Evolutionary conservation across 92 coral and sea anemone genomes (phyloP), one percentile per base, ranked within the genome.

Genomic region (Porites cylindrica): DNA sequence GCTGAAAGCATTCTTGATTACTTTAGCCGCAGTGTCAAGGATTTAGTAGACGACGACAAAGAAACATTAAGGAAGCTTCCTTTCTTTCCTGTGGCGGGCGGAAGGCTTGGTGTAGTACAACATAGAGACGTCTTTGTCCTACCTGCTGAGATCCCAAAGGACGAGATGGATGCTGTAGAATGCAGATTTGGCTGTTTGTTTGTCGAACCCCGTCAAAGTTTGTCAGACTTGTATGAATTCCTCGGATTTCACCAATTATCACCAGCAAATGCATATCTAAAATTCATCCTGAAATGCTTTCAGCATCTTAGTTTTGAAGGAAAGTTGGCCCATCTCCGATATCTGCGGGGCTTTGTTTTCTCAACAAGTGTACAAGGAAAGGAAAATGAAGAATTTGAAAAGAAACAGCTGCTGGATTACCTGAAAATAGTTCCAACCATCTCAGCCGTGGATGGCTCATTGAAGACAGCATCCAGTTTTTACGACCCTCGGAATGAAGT

Each of bases 401-500:
- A 47, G 17, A 3, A 10, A 47, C 26, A 16, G 5, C 56, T 84
- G 14, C 12, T 47, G 10, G 77, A 66, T 8, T 24, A 32, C 16
- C 74, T 90, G 26, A 12, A 2, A 17, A 32, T 10, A 38, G 63
- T 72, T 9, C 51, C 29, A 24, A 70, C 78, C 53, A 24, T 61
- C 43, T 65, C 56, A 14, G 8, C 66, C 9, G 59, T 47, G 64
- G 77, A 78, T 65, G 93, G 82, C 10, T 1, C 76, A 1, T 18
- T 82, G 29, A 66, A 12, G 58, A 83, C 26, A n/a, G 91, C 89
- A 12, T 82, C 86, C 51, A 65, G 77, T 24, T 90, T 81, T 74
- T 89, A 77, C 58, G 93, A 92, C 29, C 93, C 96, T 61, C 50
- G n/a, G 1, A 78, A 76, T 64, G 16, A 21, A 10, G 94, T 91